These are phyloP conservation scores for Salarias fasciatus DNA, from an alignment of 2,797 vertebrate species.

Conservation along the genomic window DNA sequence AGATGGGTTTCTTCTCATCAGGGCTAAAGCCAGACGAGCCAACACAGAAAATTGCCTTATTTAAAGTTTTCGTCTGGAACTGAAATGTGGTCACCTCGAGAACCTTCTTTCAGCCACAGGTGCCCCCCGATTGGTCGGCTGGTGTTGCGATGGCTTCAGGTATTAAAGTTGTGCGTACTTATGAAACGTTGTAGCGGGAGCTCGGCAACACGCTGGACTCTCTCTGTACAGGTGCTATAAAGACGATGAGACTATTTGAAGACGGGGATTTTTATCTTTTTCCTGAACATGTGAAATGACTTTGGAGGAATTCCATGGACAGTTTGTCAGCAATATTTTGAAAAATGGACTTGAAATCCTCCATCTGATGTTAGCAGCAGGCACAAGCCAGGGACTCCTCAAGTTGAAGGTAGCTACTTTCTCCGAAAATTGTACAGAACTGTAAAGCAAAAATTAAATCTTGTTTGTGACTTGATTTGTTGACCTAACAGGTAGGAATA, in stretches of 20 bases:
- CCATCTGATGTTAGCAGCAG: conserved; percentile 9
- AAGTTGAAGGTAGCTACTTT: conserved; percentile 9
- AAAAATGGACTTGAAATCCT: conserved; percentile 39
- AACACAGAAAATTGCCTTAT: conserved; percentile 36
- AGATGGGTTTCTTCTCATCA: conserved; percentile 18
- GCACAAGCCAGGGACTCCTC: conserved; percentile 36
- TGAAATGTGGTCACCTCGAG: not conserved
- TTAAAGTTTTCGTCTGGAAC: conserved; percentile 1
- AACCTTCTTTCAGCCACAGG: conserved; percentile 10
- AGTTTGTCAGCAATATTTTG: conserved; percentile 63
- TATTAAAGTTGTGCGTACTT: not conserved
- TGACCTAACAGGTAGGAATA: conserved; percentile 5
- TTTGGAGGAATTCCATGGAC: not conserved
- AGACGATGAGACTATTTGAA: conserved; percentile 3
- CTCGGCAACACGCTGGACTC: conserved; percentile 6
- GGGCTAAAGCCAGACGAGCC: conserved; percentile 1
- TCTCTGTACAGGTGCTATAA: conserved; percentile 6
- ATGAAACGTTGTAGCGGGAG: conserved; percentile 11
- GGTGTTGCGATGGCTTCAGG: not conserved
- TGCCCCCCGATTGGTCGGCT: conserved; percentile 5
- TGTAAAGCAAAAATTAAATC: conserved; percentile 25
- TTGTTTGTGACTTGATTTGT: conserved; percentile 23
- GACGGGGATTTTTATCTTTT: not conserved
- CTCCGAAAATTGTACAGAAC: conserved; percentile 34
- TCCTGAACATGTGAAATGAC: too few relatives aligned